Base-by-base conservation (phyloP, 2,113 vertebrate genomes). In the Heloderma charlesbogerti region DNA sequence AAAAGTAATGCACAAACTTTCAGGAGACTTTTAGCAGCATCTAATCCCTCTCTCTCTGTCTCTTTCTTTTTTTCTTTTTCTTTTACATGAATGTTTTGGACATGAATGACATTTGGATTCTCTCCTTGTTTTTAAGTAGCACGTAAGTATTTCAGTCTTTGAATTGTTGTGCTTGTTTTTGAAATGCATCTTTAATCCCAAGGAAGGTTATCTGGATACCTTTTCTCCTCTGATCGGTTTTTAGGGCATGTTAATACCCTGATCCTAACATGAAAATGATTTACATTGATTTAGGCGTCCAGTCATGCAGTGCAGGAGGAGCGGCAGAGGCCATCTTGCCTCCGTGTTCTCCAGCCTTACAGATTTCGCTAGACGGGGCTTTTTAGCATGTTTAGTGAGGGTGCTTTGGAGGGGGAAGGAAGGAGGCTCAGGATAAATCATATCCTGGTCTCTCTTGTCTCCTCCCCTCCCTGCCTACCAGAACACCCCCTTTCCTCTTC, bases 141-240 rank as follows among this genome's bases (percentile, higher is more conserved):
- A 98, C 94, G 98, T 98, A 97, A 98, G 98, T 98, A 97, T 95
- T 96, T 92, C 89, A 90, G 92, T 93, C 37, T 94, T 25, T 75
- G 54, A 67, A 63, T 90, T 72, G 22, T 88, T 93, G 34, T 93
- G 78, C 75, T 22, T 0, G 0, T 48, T 88, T 63, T 43, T 66
- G 87, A 90, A 74, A 71, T 92, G 89, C 0, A 81, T 90, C 81
- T 91, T 9, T 80, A 88, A 81, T 85, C 71, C 43, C 43, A 79
- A 54, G 54, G 66, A 63, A 51, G 31, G 22, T 29, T 85, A 67
- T n/a, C 16, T 74, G 6, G 40, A 48, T 75, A n/a, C 22, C 8
- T 63, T 71, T 83, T 31, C 37, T 20, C 15, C 4, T 78, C 45
- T 37, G 40, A 78, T 77, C 37, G n/a, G 51, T 75, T 60, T 63